Evolutionary conservation across 2,888 invertebrate species (phyloP).

Genomic region (Eupithecia subumbrata): DNA sequence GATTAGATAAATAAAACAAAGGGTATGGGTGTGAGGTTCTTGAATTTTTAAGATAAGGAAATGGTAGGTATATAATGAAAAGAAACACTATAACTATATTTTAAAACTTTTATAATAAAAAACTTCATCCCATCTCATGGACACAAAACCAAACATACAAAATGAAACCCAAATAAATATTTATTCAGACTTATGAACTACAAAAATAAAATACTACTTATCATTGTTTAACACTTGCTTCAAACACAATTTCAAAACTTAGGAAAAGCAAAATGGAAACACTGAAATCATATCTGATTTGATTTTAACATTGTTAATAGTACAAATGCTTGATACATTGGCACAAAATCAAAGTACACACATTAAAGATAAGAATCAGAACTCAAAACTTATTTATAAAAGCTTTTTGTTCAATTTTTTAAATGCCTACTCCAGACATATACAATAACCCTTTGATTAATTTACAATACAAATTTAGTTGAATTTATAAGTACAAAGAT

Average conservation of each 20-base stretch:
- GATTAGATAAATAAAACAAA: background rate
- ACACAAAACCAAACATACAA: conserved; percentile 30
- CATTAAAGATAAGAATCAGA: background rate
- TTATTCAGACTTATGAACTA: conserved; percentile 32
- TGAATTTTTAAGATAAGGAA: background rate
- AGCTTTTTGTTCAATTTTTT: conserved; percentile 4
- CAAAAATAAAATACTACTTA: conserved; percentile 22
- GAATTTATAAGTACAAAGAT: conserved; percentile 1
- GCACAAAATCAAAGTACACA: conserved; percentile 4
- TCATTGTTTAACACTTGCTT: conserved; percentile 7
- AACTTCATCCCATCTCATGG: conserved; percentile 21
- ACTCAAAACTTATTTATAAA: background rate
- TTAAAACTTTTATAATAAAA: conserved; percentile 20
- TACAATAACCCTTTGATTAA: background rate
- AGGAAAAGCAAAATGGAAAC: background rate
- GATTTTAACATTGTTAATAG: background rate
- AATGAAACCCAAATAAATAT: conserved; percentile 32
- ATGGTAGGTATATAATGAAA: background rate
- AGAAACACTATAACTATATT: conserved; percentile 2
- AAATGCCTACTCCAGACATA: background rate
- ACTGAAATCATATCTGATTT: background rate
- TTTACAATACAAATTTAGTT: background rate
- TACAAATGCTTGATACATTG: conserved; percentile 9
- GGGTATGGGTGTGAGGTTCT: background rate
- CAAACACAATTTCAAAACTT: background rate